Evolutionary conservation across 2,113 vertebrate genomes (phyloP), one percentile per base, ranked within the genome.

Genomic region (Gavia stellata): DNA sequence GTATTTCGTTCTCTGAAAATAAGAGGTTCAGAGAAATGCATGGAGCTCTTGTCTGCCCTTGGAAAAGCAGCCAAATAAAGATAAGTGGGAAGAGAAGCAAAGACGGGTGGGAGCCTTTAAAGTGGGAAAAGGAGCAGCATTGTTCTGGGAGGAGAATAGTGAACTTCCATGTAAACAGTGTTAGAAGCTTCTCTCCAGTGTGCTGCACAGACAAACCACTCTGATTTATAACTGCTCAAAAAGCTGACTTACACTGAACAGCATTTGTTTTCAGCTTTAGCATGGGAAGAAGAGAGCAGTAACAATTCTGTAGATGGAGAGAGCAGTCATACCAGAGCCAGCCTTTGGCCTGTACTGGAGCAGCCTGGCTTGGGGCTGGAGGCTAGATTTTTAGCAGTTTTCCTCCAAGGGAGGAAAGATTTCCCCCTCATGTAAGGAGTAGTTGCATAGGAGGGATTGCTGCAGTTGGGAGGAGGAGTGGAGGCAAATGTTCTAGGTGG

Each of bases 11-110:
- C 44, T 77, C 23, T 86, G 58, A 38, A 83, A 83, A 55, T 3
- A 79, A 50, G 78, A 73, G 14, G 52, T 44, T 66, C 58, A 33
- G 52, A 55, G 73, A 81, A 83, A 44, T 58, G 49, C 38, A n/a
- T 20, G 34, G 53, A 79, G 61, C 24, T 88, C n/a, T 95, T 72
- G 7, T 71, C 65, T 87, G 73, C 55, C 66, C 66, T 90, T 91
- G 90, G 81, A 78, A 94, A 88, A 94, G 49, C 45, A 96, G 79
- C 61, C 75, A 88, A 67, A 84, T 34, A 91, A 42, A 87, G 49
- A 95, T 53, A 65, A 63, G 73, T 89, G 56, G 63, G 67, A 96
- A 88, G 70, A 85, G 49, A 68, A 80, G 58, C 29, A 61, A 62
- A 79, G 68, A 68, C 79, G 50, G 65, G 58, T 1, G 1, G 62